Evolutionary conservation across 2,888 invertebrate species (phyloP).

Genomic region (Xiphydria camelus): DNA sequence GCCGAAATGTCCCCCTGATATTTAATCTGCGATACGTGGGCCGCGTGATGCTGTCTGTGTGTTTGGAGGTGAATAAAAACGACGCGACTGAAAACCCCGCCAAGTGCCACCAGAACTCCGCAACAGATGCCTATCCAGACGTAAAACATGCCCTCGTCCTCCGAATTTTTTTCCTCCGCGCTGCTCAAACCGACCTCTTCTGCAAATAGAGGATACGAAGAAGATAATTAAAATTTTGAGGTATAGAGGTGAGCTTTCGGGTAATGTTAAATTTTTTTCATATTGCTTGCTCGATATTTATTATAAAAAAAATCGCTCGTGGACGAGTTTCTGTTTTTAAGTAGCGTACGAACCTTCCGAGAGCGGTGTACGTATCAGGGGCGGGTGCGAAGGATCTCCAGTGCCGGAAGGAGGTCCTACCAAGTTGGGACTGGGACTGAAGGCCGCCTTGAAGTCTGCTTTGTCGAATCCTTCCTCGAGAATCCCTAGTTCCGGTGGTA

Average conservation of each 20-base stretch:
- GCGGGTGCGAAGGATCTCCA: conserved; percentile 8
- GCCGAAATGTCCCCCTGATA: conserved; percentile 9
- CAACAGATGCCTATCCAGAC: conserved; percentile 14
- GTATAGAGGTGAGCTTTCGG: too few relatives aligned
- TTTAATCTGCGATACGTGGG: conserved; percentile 6
- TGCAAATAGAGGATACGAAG: too few relatives aligned
- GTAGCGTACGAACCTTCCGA: too few relatives aligned
- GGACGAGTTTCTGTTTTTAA: too few relatives aligned
- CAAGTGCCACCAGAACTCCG: conserved; percentile 13
- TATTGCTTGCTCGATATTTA: too few relatives aligned
- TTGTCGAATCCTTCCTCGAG: conserved; percentile 17
- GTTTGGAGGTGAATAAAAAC: conserved; percentile 8
- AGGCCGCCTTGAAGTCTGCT: conserved; percentile 13
- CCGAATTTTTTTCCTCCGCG: neutral
- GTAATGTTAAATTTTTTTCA: too few relatives aligned
- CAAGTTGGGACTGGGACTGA: conserved; percentile 13
- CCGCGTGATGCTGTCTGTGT: conserved; percentile 6
- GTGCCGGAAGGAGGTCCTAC: conserved; percentile 11
- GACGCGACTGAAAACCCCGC: conserved; percentile 8
- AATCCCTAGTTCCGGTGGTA: conserved; percentile 8
- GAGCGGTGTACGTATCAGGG: conserved; percentile 7
- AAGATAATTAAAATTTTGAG: too few relatives aligned
- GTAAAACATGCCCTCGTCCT: conserved; percentile 16
- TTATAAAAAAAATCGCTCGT: too few relatives aligned
- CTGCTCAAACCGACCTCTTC: conserved; percentile 2